A percentile compares a stretch with the other conserved stretches of the same genome.
Evolutionary conservation across 92 coral and sea anemone species (phyloP).

Genomic region (Actinostola sp.): DNA sequence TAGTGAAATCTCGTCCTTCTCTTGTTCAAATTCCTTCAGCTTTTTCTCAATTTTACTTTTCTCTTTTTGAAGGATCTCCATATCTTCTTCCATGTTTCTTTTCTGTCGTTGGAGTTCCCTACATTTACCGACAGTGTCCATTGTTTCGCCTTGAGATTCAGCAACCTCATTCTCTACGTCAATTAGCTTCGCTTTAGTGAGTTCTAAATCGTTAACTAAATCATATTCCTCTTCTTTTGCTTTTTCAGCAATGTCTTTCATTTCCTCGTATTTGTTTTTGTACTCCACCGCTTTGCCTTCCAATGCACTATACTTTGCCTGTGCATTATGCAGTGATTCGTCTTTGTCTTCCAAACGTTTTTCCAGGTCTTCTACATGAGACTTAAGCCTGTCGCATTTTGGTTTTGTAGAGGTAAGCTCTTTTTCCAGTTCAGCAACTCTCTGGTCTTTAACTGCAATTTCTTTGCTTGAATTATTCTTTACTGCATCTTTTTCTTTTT

Average conservation of each 20-base stretch:
- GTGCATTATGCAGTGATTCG: conserved; percentile 27
- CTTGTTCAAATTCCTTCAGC: conserved; percentile 32
- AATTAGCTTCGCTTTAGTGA: conserved; percentile 30
- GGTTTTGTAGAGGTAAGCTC: conserved; percentile 35
- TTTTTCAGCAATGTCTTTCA: conserved; percentile 40
- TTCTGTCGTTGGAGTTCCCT: conserved; percentile 50
- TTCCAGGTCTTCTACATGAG: conserved; percentile 11
- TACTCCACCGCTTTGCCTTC: conserved; percentile 38
- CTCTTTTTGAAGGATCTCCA: conserved; percentile 50
- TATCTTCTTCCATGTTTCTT: conserved; percentile 45
- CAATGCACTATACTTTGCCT: conserved; percentile 38
- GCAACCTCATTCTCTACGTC: conserved; percentile 48
- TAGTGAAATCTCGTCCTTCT: conserved; percentile 48
- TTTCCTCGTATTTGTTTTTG: conserved; percentile 36
- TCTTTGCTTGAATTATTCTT: conserved; percentile 66
- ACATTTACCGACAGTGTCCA: conserved; percentile 44
- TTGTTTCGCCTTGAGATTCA: conserved; percentile 41
- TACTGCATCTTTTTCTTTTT: conserved; percentile 29
- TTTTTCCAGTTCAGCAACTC: conserved; percentile 61
- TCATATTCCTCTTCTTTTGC: conserved; percentile 59
- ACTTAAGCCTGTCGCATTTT: conserved; percentile 22
- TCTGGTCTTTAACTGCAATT: conserved; percentile 58
- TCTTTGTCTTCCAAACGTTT: conserved; percentile 10
- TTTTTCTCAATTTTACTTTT: conserved; percentile 33
- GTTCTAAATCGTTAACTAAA: conserved; percentile 50